Conservation (phyloP, 2,888 invertebrate genomes). For the Zhuqinia jingwanae region DNA sequence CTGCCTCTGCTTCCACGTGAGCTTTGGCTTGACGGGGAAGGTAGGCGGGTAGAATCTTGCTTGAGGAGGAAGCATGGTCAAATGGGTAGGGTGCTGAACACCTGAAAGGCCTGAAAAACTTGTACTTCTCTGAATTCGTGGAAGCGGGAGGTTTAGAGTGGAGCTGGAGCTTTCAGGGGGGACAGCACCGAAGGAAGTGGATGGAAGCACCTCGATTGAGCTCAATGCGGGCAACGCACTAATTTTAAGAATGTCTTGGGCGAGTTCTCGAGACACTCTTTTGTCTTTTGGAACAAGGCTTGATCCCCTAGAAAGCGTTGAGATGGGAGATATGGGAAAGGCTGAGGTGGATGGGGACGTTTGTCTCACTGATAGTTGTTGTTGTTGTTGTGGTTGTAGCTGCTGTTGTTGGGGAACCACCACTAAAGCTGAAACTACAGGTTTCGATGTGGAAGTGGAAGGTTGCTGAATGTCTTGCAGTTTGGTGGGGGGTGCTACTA, state of each 20-base stretch:
- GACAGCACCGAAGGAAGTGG: neutral
- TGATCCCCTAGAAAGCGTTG: constrained; percentile 22
- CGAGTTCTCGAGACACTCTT: constrained; percentile 55
- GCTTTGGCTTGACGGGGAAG: constrained; percentile 65
- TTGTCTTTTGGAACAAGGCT: constrained; percentile 35
- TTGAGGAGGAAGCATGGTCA: constrained; percentile 70
- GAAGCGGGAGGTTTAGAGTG: constrained; percentile 58
- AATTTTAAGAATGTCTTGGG: constrained; percentile 55
- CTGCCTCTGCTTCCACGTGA: constrained; percentile 79
- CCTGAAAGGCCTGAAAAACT: constrained; percentile 78
- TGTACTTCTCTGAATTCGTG: constrained; percentile 77
- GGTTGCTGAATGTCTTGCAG: constrained; percentile 23
- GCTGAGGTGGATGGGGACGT: neutral
- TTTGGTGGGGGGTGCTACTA: neutral
- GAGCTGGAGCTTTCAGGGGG: neutral
- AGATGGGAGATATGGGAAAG: constrained; percentile 1
- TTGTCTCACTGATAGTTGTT: neutral
- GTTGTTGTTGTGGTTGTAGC: neutral
- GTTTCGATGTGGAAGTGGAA: neutral
- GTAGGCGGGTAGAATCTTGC: constrained; percentile 58
- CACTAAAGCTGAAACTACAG: neutral
- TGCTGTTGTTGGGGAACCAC: constrained; percentile 21
- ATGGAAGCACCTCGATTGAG: constrained; percentile 71
- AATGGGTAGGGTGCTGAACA: constrained; percentile 69
- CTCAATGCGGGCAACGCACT: constrained; percentile 52